Conservation (phyloP, 2,113 vertebrate genomes). For the Lynx canadensis region DNA sequence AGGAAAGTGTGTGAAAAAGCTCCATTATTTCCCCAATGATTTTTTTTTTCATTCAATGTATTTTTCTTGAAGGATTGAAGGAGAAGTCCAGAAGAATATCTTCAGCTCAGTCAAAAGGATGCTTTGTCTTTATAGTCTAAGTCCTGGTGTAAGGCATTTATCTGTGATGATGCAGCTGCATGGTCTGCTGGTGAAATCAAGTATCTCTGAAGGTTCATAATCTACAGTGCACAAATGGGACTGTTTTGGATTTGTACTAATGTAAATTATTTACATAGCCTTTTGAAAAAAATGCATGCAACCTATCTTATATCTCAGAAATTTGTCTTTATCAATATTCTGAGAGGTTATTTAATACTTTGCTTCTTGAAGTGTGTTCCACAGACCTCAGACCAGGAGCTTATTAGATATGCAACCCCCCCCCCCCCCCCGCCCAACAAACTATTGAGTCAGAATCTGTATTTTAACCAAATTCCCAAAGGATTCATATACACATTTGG, state of each 20-base stretch:
- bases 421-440: background rate
- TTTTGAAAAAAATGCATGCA: background rate
- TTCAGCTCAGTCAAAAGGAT: background rate
- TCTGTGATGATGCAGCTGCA: background rate
- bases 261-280: background rate
- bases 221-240: background rate
- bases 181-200: background rate
- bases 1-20: background rate
- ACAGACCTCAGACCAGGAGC: background rate
- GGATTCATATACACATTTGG: background rate
- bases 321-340: background rate
- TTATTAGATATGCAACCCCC: background rate
- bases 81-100: background rate
- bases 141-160: background rate
- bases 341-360: background rate
- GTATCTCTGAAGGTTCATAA: background rate
- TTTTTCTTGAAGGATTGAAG: slow-evolving; percentile 9
- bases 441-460: background rate
- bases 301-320: background rate
- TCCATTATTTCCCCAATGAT: background rate
- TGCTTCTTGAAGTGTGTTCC: background rate
- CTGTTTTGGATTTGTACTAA: background rate
- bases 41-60: background rate
- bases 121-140: background rate
- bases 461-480: background rate